Evolutionary conservation across 2,888 invertebrate genomes (phyloP), one percentile per base, ranked within the genome.

Genomic region (Frankliniella fusca): DNA sequence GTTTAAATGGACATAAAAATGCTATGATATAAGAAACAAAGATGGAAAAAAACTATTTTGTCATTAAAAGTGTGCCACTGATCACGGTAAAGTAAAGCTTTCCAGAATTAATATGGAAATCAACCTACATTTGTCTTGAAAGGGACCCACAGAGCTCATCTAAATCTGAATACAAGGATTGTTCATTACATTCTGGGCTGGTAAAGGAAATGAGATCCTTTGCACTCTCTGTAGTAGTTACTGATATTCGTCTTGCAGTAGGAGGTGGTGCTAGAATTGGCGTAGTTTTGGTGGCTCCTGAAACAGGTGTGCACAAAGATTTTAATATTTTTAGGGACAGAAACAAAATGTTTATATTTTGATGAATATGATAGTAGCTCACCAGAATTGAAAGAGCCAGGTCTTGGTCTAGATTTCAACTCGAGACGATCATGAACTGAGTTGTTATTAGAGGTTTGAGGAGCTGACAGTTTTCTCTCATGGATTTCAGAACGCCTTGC

Each of bases 181-280:
- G n/a, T 10, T 82, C 70, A 38, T 82, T 70, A 28, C 81, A 61
- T 10, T 91, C 91, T 28, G 93, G 93, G 87, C 93, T 93, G 28
- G 92, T 88, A 86, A 94, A 94, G 20, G 93, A 93, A 85, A 94
- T 94, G 84, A 94, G 88, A 88, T 94, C 94, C 80, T 83, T 83
- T 61, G 85, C 83, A 54, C 79, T 79, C 18, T 82, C 81, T 7
- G 81, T 81, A 49, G 83, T 76, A 7, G 81, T 76, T 61, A 81
- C 81, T 49, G 84, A 82, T 48, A 82, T 80, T 10, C 86, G 84
- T 38, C 84, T 83, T 23, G 83, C 83, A 15, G 85, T 84, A 48
- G 87, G 87, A 15, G 87, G 87, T 27, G 87, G 86, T 81, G 85
- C 84, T 48, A 86, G 85, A 50, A 84, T 84, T 10, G 85, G 85